These are phyloP conservation scores for Theropithecus gelada DNA, from an alignment of 2,113 vertebrate genomes.

Conservation along the genomic window DNA sequence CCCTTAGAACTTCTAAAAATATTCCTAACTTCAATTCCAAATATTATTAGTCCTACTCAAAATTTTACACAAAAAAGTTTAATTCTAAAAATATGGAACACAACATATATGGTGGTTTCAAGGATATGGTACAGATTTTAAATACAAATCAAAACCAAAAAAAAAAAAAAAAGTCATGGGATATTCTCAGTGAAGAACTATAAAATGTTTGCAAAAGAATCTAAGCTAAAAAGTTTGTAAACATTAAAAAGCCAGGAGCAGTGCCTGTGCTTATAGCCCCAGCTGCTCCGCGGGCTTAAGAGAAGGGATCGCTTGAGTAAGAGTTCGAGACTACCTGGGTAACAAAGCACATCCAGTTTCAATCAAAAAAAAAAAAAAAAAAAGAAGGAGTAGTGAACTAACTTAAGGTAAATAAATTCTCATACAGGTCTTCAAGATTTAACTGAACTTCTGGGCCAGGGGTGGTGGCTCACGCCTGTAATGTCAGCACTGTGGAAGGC, in stretches of 20 bases:
- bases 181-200: neutral
- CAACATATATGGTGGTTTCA: neutral
- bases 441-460: neutral
- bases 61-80: neutral
- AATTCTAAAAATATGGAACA: neutral
- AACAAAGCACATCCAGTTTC: neutral
- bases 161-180: neutral
- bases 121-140: neutral
- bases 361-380: neutral
- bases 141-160: neutral
- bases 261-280: neutral
- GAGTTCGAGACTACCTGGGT: neutral
- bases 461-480: too few relatives aligned
- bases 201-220: neutral
- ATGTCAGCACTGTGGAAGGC: too few relatives aligned
- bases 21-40: neutral
- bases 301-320: neutral
- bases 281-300: neutral
- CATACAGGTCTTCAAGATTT: neutral
- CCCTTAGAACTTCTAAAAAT: neutral
- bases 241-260: neutral
- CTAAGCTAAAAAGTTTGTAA: neutral
- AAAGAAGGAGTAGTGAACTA: neutral
- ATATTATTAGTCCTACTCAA: neutral
- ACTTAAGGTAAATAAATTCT: neutral